Conservation (phyloP, 2,113 vertebrate species). For the Sorex fumeus region DNA sequence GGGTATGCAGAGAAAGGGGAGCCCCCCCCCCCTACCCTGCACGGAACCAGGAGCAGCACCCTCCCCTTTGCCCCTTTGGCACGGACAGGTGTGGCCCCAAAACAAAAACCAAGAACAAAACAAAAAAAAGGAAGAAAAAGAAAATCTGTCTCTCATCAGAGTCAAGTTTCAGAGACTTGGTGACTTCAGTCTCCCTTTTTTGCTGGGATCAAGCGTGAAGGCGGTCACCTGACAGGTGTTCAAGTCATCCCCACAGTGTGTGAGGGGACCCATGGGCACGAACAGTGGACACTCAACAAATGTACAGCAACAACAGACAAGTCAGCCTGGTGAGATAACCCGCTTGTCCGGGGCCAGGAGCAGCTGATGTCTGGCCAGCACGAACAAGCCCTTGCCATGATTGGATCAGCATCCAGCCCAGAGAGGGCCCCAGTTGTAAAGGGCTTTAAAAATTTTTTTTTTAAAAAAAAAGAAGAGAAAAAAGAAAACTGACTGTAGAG, state of each 20-base stretch:
- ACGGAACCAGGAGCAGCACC: too few species aligned
- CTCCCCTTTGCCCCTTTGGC: too few species aligned
- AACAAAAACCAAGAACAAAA: too few species aligned
- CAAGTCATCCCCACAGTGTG: neutral
- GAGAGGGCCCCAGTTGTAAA: conserved; percentile 65
- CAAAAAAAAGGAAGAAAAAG: too few species aligned
- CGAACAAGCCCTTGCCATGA: conserved; percentile 56
- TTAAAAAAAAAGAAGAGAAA: too few species aligned
- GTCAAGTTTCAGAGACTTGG: neutral
- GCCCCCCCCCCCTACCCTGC: too few species aligned
- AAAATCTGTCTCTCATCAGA: neutral
- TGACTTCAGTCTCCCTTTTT: neutral
- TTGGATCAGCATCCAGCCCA: conserved; percentile 53
- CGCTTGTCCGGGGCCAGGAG: conserved; percentile 54
- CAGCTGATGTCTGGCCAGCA: conserved; percentile 60
- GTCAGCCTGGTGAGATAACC: conserved; percentile 42
- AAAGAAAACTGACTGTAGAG: conserved; percentile 51
- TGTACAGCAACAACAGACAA: neutral
- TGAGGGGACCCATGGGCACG: neutral
- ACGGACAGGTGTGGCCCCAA: too few species aligned
- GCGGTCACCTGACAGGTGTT: neutral
- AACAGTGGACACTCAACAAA: conserved; percentile 2
- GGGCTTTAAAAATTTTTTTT: neutral
- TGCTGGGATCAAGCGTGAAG: neutral
- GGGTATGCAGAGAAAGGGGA: too few species aligned